Percentiles rank a stretch among this genome's conserved stretches.
These are phyloP conservation scores for Hirundichthys speculiger DNA, from an alignment of 2,113 vertebrate genomes.

Conservation along the genomic window DNA sequence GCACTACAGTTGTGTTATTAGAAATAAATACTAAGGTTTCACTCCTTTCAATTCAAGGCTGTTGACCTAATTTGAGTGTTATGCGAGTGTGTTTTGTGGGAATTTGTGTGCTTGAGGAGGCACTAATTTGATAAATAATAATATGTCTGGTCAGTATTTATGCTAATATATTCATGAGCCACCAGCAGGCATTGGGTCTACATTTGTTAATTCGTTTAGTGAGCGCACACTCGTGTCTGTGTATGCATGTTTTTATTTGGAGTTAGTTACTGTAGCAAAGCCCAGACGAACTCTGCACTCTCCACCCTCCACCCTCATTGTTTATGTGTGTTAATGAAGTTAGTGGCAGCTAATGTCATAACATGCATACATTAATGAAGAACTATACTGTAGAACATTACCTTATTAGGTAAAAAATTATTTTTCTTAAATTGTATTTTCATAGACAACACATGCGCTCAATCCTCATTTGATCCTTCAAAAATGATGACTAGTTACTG, in stretches of 20 bases:
- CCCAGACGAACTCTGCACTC: conserved; percentile 19
- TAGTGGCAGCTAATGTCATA: conserved; percentile 21
- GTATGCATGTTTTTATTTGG: background rate
- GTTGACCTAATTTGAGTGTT: conserved; percentile 72
- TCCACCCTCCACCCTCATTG: background rate
- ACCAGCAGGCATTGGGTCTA: conserved; percentile 70
- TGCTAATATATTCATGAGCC: conserved; percentile 76
- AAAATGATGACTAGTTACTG: too few species aligned
- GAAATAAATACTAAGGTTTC: conserved; percentile 69
- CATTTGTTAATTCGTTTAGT: conserved; percentile 67
- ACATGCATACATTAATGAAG: conserved; percentile 22
- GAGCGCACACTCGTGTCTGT: conserved; percentile 15
- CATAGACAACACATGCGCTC: too few species aligned
- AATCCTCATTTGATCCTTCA: too few species aligned
- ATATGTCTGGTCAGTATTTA: conserved; percentile 75
- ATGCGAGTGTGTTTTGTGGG: conserved; percentile 28
- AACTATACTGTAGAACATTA: conserved; percentile 26
- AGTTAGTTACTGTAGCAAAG: conserved; percentile 39
- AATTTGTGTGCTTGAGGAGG: background rate
- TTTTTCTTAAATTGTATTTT: too few species aligned
- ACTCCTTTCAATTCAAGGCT: conserved; percentile 59
- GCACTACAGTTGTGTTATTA: conserved; percentile 50
- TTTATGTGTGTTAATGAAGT: conserved; percentile 47
- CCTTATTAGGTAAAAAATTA: conserved; percentile 55
- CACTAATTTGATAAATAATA: conserved; percentile 76